Conservation (phyloP, 1,140 invertebrate species). For the Nylanderia fulva region DNA sequence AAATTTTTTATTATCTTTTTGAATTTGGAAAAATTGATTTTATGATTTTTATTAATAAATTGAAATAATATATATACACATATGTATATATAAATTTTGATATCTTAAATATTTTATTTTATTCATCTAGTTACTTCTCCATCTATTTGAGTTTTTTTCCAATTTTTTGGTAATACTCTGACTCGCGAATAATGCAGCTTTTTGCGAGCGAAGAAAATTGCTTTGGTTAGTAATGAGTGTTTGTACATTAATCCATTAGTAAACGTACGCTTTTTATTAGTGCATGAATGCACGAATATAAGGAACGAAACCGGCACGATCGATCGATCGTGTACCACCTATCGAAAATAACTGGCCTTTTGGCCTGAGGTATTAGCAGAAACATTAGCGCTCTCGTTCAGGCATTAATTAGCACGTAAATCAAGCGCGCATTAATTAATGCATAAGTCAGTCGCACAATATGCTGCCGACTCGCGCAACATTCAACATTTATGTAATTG, state of each 20-base stretch:
- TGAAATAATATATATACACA: too few relatives aligned
- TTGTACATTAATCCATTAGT: background rate
- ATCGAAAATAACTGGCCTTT: constrained; percentile 55
- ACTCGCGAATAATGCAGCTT: constrained; percentile 16
- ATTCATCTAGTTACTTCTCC: background rate
- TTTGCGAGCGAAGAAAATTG: background rate
- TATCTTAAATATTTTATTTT: background rate
- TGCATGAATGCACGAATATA: background rate
- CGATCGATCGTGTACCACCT: constrained; percentile 20
- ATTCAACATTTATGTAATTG: constrained; percentile 41
- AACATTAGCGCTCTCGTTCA: constrained; percentile 19
- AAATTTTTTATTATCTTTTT: constrained; percentile 2
- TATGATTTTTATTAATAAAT: background rate
- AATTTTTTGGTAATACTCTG: background rate
- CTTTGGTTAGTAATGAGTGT: background rate
- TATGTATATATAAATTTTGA: background rate
- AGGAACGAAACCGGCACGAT: constrained; percentile 31
- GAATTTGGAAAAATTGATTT: background rate
- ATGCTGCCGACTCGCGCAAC: constrained; percentile 1
- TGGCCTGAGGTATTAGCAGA: constrained; percentile 31
- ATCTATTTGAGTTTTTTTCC: background rate
- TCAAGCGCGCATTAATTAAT: constrained; percentile 49
- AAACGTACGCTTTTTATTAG: constrained; percentile 27
- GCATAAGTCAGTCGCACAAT: constrained; percentile 52
- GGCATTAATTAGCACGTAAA: constrained; percentile 41